Evolutionary conservation across 2,797 vertebrate species (phyloP), one percentile per base, ranked within the genome.

Genomic region (Catharus ustulatus): DNA sequence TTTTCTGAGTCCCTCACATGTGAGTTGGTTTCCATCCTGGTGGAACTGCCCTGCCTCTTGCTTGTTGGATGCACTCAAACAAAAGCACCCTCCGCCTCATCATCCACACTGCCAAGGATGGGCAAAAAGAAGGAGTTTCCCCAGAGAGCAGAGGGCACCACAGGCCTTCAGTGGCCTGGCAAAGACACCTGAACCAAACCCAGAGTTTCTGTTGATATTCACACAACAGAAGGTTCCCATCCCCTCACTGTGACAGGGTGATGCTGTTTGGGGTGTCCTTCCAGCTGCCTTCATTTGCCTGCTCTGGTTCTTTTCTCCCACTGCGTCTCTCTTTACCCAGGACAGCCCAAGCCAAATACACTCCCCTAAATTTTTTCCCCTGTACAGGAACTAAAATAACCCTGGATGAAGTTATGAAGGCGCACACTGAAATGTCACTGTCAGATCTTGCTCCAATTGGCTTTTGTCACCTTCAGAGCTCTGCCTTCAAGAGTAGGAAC

Each of bases 211-310:
- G 29, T 18, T 40, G 34, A 18, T 40, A 13, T 40, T 48, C 8
- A 2, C 32, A 2, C 12, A 6, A 3, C 26, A 4, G 13, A 75
- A 49, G 17, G 63, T 34, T 67, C 26, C 23, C 16, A 29, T 13
- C 5, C 9, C 26, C 2, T 19, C 7, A 0, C 18, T 34, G 48
- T 13, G 26, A 11, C 4, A 30, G 24, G 27, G 22, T 5, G 40
- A 24, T 22, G 67, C 8, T 9, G 0, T 36, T 45, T 20, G 48
- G 24, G 15, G 23, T 13, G 10, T 34, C 30, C 68, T 19, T 42
- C 17, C 22, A 27, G 17, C 24, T 72, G 38, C 52, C 32, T 29
- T 29, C 15, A 24, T 29, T 36, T 45, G 32, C 30, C 40, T 22
- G 32, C 32, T 29, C 40, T 45, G 13, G 34, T 72, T 34, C 40